Evolutionary conservation across 1,140 invertebrate genomes (phyloP).

Genomic region (Neodiprion pinetum): DNA sequence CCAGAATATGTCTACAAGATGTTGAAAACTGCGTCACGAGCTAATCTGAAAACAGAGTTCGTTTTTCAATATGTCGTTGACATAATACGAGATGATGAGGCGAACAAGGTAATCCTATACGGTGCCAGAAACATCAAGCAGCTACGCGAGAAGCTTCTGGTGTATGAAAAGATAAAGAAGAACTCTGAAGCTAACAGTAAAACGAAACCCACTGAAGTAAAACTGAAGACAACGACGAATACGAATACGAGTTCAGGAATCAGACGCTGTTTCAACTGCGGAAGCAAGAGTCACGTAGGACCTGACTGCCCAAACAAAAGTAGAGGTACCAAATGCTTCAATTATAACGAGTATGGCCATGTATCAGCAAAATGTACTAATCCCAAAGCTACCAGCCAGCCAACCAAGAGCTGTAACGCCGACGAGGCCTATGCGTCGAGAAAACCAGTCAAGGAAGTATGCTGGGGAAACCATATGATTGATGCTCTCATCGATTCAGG

Average conservation of each 20-base stretch:
- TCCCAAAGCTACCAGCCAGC: no score
- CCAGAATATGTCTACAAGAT: conserved; percentile 34
- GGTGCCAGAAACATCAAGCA: conserved; percentile 23
- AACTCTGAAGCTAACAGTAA: neutral
- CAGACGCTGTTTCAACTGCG: conserved; percentile 38
- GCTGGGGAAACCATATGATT: no score
- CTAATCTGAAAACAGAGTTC: conserved; percentile 28
- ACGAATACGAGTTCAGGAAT: neutral
- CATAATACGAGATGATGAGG: conserved; percentile 29
- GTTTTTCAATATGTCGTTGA: conserved; percentile 43
- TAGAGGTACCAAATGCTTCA: conserved; percentile 39
- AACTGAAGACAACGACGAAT: conserved; percentile 9
- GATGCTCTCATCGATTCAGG: no score
- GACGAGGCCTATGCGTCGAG: no score
- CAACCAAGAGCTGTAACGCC: no score
- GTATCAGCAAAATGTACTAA: conserved; percentile 17
- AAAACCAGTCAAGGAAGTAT: no score
- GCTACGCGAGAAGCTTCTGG: conserved; percentile 20
- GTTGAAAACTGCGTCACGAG: conserved; percentile 31
- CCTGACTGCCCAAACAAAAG: conserved; percentile 31
- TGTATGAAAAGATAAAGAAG: conserved; percentile 19
- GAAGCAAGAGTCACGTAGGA: conserved; percentile 33
- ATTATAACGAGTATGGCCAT: conserved; percentile 34
- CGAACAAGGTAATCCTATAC: conserved; percentile 30
- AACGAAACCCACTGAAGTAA: conserved; percentile 7